These are phyloP conservation scores for Spheniscus mendiculus DNA, from an alignment of 2,113 vertebrate species.

Conservation along the genomic window DNA sequence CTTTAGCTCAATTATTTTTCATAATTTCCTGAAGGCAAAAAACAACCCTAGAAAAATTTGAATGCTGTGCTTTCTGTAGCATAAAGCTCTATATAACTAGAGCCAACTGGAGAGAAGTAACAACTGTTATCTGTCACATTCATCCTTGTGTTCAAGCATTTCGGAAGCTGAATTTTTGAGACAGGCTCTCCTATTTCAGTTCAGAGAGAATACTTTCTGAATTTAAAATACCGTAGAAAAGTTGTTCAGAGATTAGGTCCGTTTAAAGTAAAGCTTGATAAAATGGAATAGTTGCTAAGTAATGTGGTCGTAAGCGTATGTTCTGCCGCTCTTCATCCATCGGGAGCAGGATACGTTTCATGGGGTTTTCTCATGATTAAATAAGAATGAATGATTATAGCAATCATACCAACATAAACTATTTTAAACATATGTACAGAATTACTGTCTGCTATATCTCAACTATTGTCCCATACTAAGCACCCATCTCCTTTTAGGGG, in stretches of 20 bases:
- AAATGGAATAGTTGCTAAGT: background rate
- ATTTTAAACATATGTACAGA: background rate
- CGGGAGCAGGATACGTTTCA: background rate
- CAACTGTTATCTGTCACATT: background rate
- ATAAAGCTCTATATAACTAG: background rate
- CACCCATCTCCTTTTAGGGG: background rate
- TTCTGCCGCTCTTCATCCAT: background rate
- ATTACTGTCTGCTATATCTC: background rate
- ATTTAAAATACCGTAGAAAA: background rate
- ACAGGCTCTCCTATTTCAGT: background rate
- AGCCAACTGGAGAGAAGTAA: background rate
- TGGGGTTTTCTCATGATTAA: background rate
- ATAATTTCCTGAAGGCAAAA: background rate
- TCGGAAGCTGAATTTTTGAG: background rate
- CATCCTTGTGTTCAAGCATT: background rate
- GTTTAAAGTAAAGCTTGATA: background rate
- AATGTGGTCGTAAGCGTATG: background rate
- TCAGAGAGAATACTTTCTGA: background rate
- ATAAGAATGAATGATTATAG: background rate
- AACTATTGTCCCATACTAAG: background rate
- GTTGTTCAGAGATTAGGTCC: background rate
- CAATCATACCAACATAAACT: background rate
- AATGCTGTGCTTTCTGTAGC: background rate
- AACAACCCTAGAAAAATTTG: background rate
- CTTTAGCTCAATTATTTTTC: background rate